phyloP scores from a whole-genome alignment of 2,888 invertebrate species.

The Emesis russula region DNA sequence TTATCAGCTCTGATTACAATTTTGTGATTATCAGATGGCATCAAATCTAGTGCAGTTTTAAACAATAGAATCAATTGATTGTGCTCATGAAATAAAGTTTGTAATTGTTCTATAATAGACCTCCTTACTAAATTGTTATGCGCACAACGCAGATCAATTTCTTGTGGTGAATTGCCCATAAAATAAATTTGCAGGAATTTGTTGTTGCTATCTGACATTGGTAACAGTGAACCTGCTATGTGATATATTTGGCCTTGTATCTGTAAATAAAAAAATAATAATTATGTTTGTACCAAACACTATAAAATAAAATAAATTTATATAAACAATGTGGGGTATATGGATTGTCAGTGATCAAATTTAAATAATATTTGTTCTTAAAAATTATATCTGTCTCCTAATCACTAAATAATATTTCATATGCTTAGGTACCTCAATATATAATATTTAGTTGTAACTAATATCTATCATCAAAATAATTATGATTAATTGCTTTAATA shows the following conservation, averaged over 20 bases:
- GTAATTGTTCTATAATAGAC: constrained; percentile 85
- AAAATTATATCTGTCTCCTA: constrained; percentile 40
- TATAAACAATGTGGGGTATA: too few relatives aligned
- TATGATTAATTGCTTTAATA: constrained; percentile 30
- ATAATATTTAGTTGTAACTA: too few relatives aligned
- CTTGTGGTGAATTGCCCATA: constrained; percentile 79
- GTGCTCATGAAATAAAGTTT: constrained; percentile 76
- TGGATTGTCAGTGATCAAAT: constrained; percentile 71
- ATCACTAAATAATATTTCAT: constrained; percentile 28
- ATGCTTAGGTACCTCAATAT: too few relatives aligned
- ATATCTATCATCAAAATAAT: too few relatives aligned
- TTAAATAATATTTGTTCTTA: constrained; percentile 72
- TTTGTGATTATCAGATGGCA: constrained; percentile 88
- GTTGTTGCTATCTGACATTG: constrained; percentile 72
- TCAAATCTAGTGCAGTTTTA: constrained; percentile 84
- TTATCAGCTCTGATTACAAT: constrained; percentile 89
- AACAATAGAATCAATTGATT: constrained; percentile 84
- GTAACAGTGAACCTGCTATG: constrained; percentile 77
- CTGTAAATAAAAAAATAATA: constrained; percentile 79
- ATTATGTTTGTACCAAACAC: too few relatives aligned
- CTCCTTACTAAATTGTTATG: constrained; percentile 81
- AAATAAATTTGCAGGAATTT: constrained; percentile 88
- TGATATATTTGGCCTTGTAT: constrained; percentile 86
- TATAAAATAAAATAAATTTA: too few relatives aligned
- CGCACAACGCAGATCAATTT: constrained; percentile 83